phyloP scores from a whole-genome alignment of 30 jellyfish, hydroid and myxozoan genomes.

The Phacellophora camtschatica region DNA sequence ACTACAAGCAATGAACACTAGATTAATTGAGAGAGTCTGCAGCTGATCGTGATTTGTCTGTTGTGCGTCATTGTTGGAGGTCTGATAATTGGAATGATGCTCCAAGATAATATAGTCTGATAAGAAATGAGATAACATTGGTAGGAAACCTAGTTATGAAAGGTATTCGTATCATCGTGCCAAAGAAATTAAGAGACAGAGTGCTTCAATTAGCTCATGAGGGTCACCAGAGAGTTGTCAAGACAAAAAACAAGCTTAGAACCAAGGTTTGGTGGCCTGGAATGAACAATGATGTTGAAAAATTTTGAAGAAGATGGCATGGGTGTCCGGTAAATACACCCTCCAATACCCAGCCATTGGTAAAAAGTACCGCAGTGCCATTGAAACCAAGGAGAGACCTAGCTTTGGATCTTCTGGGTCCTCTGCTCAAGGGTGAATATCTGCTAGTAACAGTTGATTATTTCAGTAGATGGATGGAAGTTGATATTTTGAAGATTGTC shows the following conservation, averaged over 20 bases:
- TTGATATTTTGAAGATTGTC: background rate
- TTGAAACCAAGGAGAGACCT: background rate
- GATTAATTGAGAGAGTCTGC: too few species aligned
- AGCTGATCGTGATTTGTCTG: too few species aligned
- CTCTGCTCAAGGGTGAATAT: background rate
- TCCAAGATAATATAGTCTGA: too few species aligned
- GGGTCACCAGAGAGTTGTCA: slow-evolving; percentile 14
- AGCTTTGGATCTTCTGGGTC: background rate
- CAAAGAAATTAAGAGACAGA: background rate
- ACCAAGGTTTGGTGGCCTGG: slow-evolving; percentile 10
- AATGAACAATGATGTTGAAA: background rate
- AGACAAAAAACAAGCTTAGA: background rate
- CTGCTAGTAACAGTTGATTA: background rate
- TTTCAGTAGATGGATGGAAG: background rate
- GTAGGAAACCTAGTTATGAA: too few species aligned
- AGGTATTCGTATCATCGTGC: background rate
- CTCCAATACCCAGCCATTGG: background rate
- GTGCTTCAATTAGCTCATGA: background rate
- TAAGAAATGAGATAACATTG: too few species aligned
- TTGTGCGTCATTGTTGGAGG: too few species aligned
- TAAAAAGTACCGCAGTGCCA: background rate
- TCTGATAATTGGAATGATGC: too few species aligned
- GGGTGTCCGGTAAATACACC: background rate
- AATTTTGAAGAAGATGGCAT: background rate
- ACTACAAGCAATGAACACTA: too few species aligned